phyloP scores from a whole-genome alignment of 2,113 vertebrate species.

The Regulus satrapa region DNA sequence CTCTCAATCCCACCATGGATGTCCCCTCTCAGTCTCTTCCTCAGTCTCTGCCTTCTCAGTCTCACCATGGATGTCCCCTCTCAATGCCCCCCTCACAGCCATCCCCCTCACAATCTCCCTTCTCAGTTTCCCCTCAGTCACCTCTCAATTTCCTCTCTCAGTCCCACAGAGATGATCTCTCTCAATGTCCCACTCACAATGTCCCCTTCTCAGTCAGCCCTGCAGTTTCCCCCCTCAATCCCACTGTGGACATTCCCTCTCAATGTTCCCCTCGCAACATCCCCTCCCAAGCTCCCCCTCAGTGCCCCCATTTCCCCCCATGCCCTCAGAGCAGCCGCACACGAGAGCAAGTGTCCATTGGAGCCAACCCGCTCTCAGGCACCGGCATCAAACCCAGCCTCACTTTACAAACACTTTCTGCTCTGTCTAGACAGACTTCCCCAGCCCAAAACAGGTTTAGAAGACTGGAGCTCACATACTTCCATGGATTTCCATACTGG shows the following conservation, averaged over 20 bases:
- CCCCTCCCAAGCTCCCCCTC: background rate
- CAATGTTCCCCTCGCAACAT: fast-evolving
- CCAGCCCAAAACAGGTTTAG: background rate
- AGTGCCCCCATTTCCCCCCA: background rate
- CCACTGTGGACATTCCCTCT: background rate
- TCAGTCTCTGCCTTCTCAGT: background rate
- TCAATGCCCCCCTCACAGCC: background rate
- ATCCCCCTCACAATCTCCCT: background rate
- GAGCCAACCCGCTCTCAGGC: background rate
- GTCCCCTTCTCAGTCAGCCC: background rate
- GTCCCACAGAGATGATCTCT: background rate
- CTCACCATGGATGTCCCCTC: background rate
- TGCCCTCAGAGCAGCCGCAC: background rate
- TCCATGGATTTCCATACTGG: conserved; percentile 43
- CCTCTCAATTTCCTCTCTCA: background rate
- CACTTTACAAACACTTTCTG: background rate
- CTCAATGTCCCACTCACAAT: background rate
- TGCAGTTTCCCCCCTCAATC: background rate
- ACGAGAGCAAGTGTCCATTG: fast-evolving
- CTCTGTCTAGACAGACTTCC: conserved; percentile 36
- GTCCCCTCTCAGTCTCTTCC: background rate
- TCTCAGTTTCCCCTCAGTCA: background rate
- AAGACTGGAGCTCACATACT: background rate
- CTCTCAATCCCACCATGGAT: too few species aligned
- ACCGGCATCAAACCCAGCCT: background rate